Percentiles rank a stretch among this genome's conserved stretches.
These are phyloP conservation scores for Macrostomum lignano DNA, from an alignment of 1,140 invertebrate species.

Conservation along the genomic window DNA sequence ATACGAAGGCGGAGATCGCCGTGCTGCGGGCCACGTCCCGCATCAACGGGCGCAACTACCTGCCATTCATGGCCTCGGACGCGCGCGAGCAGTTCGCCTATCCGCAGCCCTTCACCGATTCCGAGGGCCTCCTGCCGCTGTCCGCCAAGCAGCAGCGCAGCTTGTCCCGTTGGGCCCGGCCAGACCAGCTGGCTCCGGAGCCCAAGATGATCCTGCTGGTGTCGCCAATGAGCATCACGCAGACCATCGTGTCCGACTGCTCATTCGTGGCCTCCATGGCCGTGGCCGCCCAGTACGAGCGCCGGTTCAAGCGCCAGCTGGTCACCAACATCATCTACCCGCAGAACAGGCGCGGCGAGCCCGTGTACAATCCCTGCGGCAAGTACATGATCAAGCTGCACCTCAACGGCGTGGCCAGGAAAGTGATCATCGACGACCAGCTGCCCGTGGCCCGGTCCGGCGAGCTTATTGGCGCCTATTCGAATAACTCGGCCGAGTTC, in stretches of 20 bases:
- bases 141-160: constrained; percentile 53
- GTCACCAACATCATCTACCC: constrained; percentile 59
- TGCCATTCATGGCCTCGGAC: constrained; percentile 63
- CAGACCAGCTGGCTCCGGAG: constrained; percentile 48
- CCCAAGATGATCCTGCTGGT: constrained; percentile 52
- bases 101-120: constrained; percentile 34
- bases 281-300: constrained; percentile 68
- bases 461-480: constrained; percentile 23
- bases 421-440: constrained; percentile 66
- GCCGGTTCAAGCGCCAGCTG: constrained; percentile 50
- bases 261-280: constrained; percentile 86
- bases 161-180: constrained; percentile 49
- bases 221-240: constrained; percentile 67
- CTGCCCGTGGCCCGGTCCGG: constrained; percentile 51
- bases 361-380: constrained; percentile 66
- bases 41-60: constrained; percentile 63
- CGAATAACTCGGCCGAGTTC: constrained; percentile 58
- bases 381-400: constrained; percentile 89
- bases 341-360: constrained; percentile 51
- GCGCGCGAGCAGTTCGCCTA: constrained; percentile 43
- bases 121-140: constrained; percentile 41
- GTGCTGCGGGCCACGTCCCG: constrained; percentile 35
- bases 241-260: constrained; percentile 80
- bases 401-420: constrained; percentile 55
- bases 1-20: neutral